These are phyloP conservation scores for Corvus cornix DNA, from an alignment of 2,113 vertebrate genomes.

Conservation along the genomic window DNA sequence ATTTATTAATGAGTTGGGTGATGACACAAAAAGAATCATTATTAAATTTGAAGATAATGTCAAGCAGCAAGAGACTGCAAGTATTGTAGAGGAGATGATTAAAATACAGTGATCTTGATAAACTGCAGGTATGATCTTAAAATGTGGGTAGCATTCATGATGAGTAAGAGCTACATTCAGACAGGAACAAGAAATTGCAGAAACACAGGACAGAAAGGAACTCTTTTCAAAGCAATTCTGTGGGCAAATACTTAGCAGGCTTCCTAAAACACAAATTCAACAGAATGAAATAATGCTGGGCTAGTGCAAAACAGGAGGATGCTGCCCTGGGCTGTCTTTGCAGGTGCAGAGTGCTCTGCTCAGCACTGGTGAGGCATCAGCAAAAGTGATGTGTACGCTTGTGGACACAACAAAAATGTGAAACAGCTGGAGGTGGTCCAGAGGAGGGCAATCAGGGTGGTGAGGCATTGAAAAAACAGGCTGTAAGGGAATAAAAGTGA, in stretches of 20 bases:
- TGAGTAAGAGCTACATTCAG: background rate
- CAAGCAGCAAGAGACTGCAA: background rate
- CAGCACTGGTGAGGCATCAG: background rate
- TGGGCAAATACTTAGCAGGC: background rate
- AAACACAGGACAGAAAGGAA: background rate
- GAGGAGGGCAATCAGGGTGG: background rate
- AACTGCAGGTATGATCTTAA: background rate
- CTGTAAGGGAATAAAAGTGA: background rate
- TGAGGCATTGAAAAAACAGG: background rate
- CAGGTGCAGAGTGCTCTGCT: background rate
- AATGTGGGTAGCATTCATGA: background rate
- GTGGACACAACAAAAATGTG: background rate
- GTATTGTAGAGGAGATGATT: background rate
- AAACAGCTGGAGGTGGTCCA: background rate
- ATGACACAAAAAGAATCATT: background rate
- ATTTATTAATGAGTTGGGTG: background rate
- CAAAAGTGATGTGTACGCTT: fast-evolving
- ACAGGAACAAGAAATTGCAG: background rate
- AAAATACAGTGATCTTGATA: background rate
- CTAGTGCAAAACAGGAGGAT: background rate
- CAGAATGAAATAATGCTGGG: background rate
- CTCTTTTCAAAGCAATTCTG: background rate
- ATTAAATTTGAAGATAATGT: conserved; percentile 31
- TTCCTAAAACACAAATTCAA: background rate
- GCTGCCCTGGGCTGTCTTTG: background rate